phyloP scores from a whole-genome alignment of 2,888 invertebrate species.

The Lapara coniferarum region DNA sequence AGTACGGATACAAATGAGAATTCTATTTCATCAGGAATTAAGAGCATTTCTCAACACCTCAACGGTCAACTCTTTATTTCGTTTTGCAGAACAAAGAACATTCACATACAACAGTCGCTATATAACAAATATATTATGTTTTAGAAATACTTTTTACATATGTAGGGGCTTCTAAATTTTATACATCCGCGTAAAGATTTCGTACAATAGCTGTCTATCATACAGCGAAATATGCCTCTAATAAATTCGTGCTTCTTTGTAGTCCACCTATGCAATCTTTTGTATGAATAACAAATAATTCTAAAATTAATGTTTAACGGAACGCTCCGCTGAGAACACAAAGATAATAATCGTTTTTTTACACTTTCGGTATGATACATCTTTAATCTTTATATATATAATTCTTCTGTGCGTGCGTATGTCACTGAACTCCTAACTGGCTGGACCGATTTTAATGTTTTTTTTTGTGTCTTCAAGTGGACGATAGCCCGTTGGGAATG shows the following conservation, averaged over 20 bases:
- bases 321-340: neutral
- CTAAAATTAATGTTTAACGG: slow-evolving; percentile 7
- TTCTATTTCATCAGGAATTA: too few species aligned
- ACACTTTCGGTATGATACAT: neutral
- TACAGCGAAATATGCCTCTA: slow-evolving; percentile 19
- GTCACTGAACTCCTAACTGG: too few species aligned
- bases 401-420: neutral
- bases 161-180: neutral
- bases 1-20: too few species aligned
- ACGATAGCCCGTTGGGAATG: too few species aligned
- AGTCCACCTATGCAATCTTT: slow-evolving; percentile 25
- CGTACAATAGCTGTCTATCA: slow-evolving; percentile 23
- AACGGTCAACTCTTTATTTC: too few species aligned
- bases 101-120: too few species aligned
- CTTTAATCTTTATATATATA: too few species aligned
- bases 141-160: neutral
- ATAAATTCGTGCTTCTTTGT: slow-evolving; percentile 27
- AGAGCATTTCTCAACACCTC: too few species aligned
- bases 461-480: too few species aligned
- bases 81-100: too few species aligned
- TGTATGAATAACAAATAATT: slow-evolving; percentile 26
- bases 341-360: neutral
- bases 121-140: neutral
- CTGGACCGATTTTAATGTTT: too few species aligned
- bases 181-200: slow-evolving; percentile 14